phyloP scores from a whole-genome alignment of 2,888 invertebrate genomes.

The Protula sp. region DNA sequence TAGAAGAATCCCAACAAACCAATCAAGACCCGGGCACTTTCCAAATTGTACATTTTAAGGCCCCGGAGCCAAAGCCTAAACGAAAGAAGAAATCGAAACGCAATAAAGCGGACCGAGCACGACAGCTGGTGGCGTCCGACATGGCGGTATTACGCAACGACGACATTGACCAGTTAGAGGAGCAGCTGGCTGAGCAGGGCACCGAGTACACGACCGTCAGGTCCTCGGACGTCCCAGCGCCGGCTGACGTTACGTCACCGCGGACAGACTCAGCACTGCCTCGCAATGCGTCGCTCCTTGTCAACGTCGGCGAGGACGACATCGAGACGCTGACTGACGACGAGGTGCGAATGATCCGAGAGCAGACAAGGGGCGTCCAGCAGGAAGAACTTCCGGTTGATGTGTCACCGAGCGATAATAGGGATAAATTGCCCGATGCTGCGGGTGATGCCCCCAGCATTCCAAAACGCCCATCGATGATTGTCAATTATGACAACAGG shows the following conservation, averaged over 20 bases:
- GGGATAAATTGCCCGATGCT: too few relatives aligned
- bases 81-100: not conserved
- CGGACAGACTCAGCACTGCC: too few relatives aligned
- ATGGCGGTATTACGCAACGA: not conserved
- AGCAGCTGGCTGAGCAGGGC: not conserved
- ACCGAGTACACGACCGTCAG: not conserved
- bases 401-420: too few relatives aligned
- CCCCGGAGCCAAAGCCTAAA: slow-evolving; percentile 8
- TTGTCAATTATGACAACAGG: not conserved
- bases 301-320: not conserved
- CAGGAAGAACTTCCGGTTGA: too few relatives aligned
- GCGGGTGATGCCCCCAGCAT: too few relatives aligned
- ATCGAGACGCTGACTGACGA: not conserved
- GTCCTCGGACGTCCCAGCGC: too few relatives aligned
- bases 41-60: slow-evolving; percentile 17
- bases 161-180: not conserved
- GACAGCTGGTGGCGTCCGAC: not conserved
- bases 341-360: not conserved
- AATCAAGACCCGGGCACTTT: slow-evolving; percentile 9
- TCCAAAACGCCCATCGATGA: too few relatives aligned
- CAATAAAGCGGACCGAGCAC: not conserved
- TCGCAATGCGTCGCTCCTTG: too few relatives aligned
- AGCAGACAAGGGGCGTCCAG: too few relatives aligned
- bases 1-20: not conserved
- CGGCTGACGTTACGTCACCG: too few relatives aligned